Evolutionary conservation across 2,113 vertebrate species (phyloP).

Genomic region (Rhinichthys klamathensis): DNA sequence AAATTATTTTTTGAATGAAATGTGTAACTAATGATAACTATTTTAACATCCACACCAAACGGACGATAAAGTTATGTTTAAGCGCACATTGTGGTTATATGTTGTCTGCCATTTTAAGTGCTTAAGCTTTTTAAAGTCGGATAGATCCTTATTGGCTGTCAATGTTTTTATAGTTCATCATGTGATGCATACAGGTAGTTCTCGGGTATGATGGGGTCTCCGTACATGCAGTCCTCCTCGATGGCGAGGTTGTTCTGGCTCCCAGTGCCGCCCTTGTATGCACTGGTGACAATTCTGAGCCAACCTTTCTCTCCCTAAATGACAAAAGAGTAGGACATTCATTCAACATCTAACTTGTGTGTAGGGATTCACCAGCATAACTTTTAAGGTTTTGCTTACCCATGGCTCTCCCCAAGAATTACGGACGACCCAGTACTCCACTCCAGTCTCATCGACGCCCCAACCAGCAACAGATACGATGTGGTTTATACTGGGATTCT

Average conservation of each 20-base stretch:
- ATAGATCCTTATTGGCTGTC: too few species aligned
- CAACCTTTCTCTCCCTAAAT: slow-evolving; percentile 91
- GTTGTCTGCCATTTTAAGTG: too few species aligned
- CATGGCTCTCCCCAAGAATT: slow-evolving; percentile 98
- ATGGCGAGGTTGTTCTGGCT: slow-evolving; percentile 88
- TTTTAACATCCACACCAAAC: too few species aligned
- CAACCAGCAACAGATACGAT: slow-evolving; percentile 93
- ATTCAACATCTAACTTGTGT: background rate
- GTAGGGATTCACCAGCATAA: background rate
- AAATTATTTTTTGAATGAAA: too few species aligned
- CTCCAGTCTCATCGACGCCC: slow-evolving; percentile 81
- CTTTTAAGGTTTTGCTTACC: slow-evolving; percentile 77
- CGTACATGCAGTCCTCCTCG: slow-evolving; percentile 87
- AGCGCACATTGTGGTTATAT: too few species aligned
- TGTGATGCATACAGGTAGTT: slow-evolving; percentile 68
- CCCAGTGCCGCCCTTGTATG: slow-evolving; percentile 87
- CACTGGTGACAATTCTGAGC: slow-evolving; percentile 93
- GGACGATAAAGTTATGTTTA: too few species aligned
- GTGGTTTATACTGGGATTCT: slow-evolving; percentile 79
- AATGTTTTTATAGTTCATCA: too few species aligned
- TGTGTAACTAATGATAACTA: too few species aligned
- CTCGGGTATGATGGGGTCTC: slow-evolving; percentile 83
- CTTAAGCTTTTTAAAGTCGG: too few species aligned
- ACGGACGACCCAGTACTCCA: slow-evolving; percentile 92
- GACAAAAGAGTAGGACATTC: background rate